These are phyloP conservation scores for Palloptera scutellata DNA, from an alignment of 2,888 invertebrate genomes.

Conservation along the genomic window DNA sequence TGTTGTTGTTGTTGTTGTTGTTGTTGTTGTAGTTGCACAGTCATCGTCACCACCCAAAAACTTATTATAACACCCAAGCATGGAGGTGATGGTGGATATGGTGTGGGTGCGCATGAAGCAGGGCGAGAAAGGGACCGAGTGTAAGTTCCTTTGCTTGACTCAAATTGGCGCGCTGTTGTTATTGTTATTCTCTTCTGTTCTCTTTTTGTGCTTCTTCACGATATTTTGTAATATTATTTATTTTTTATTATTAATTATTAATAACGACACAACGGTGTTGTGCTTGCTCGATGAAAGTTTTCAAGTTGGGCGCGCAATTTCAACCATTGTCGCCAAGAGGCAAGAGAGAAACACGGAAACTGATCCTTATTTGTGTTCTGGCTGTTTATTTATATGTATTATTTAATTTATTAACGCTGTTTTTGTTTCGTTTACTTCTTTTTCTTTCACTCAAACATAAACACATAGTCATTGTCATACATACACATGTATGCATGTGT, in stretches of 20 bases:
- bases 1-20: conserved; percentile 14
- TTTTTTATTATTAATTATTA: not conserved
- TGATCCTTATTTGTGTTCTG: not conserved
- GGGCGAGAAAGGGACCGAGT: too few species aligned
- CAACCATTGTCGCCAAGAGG: too few species aligned
- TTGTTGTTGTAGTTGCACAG: conserved; percentile 24
- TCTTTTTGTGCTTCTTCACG: not conserved
- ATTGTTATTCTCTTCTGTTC: not conserved
- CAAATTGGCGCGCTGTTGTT: not conserved
- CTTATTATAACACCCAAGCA: too few species aligned
- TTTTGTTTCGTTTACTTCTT: conserved; percentile 7
- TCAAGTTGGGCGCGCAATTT: too few species aligned
- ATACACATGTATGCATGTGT: conserved; percentile 9
- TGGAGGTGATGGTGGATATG: too few species aligned
- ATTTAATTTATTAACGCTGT: conserved; percentile 7
- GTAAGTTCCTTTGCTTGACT: too few species aligned
- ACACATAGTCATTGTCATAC: too few species aligned
- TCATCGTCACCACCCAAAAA: conserved; percentile 22
- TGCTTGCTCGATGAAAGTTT: too few species aligned
- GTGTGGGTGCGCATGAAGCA: too few species aligned
- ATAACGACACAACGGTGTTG: too few species aligned
- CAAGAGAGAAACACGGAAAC: too few species aligned
- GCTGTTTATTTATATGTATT: not conserved
- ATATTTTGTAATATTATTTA: conserved; percentile 6
- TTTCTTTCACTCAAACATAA: conserved; percentile 16